Conservation (phyloP, 1,140 invertebrate genomes). For the Aphaenogaster rudis region DNA sequence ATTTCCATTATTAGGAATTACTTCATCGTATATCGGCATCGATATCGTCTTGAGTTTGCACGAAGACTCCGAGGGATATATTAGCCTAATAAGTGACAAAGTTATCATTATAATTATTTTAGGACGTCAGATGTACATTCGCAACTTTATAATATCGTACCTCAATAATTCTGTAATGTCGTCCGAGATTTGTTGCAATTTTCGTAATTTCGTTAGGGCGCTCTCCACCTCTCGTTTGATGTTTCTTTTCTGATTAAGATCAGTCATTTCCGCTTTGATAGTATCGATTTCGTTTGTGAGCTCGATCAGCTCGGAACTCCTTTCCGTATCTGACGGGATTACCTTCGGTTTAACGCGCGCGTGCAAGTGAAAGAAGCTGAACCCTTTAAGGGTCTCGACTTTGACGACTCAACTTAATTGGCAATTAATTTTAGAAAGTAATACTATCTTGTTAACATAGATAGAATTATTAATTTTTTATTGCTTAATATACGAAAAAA, state of each 20-base stretch:
- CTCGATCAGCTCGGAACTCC: conserved; percentile 48
- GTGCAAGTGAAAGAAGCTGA: neutral
- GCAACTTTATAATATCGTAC: conserved; percentile 15
- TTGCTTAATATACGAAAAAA: neutral
- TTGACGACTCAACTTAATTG: neutral
- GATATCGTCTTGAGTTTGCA: neutral
- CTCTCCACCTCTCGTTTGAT: conserved; percentile 39
- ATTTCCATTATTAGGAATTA: neutral
- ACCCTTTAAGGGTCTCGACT: neutral
- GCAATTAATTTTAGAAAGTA: neutral
- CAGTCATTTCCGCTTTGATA: conserved; percentile 58
- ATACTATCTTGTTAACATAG: neutral
- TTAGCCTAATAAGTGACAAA: conserved; percentile 17
- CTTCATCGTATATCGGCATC: conserved; percentile 27
- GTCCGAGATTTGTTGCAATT: conserved; percentile 57
- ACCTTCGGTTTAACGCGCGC: neutral
- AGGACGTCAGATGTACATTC: neutral
- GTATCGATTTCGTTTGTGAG: conserved; percentile 69
- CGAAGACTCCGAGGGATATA: conserved; percentile 19
- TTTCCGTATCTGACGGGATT: conserved; percentile 41
- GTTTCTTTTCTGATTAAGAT: conserved; percentile 17
- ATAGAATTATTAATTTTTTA: neutral
- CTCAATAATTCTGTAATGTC: conserved; percentile 40
- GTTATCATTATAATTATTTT: neutral
- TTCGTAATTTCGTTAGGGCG: conserved; percentile 17